These are phyloP conservation scores for Pseudolycoriella hygida DNA, from an alignment of 2,888 invertebrate species.

Conservation along the genomic window DNA sequence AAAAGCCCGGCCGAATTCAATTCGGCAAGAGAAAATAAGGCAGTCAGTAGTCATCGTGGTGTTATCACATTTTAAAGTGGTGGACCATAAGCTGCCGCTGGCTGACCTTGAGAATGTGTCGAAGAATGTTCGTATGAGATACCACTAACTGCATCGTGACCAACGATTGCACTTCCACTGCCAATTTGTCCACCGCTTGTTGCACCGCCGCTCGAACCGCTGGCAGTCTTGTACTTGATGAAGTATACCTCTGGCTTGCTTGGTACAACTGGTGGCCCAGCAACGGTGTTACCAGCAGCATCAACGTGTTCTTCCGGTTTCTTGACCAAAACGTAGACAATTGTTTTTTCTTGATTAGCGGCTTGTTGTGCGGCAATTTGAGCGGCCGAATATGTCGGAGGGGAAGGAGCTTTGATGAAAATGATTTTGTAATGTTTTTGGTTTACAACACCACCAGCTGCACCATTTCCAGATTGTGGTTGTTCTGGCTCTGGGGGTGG, in stretches of 20 bases:
- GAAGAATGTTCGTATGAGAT: neutral
- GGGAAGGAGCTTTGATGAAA: constrained; percentile 5
- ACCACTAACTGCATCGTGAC: neutral
- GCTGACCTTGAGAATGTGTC: neutral
- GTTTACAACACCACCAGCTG: neutral
- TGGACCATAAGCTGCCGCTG: neutral
- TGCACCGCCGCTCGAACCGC: neutral
- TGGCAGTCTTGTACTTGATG: neutral
- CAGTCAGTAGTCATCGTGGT: too few species aligned
- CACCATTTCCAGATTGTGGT: neutral
- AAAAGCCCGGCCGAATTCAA: neutral
- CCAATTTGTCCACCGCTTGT: neutral
- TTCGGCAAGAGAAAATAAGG: too few species aligned
- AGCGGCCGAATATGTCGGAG: neutral
- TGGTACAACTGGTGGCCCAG: neutral
- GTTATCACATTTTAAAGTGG: neutral
- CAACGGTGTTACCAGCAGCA: neutral
- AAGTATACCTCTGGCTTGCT: constrained; percentile 4
- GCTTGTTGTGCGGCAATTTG: neutral
- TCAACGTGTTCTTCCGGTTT: constrained; percentile 3
- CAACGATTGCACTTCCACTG: neutral
- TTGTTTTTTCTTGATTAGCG: constrained; percentile 2
- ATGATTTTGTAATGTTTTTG: constrained; percentile 5
- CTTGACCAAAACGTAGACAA: constrained; percentile 5
- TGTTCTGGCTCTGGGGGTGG: constrained; percentile 4